Percentiles rank a stretch among this genome's conserved stretches.
These are phyloP conservation scores for Micoletzkya japonica DNA, from an alignment of 2,888 invertebrate species.

Conservation along the genomic window DNA sequence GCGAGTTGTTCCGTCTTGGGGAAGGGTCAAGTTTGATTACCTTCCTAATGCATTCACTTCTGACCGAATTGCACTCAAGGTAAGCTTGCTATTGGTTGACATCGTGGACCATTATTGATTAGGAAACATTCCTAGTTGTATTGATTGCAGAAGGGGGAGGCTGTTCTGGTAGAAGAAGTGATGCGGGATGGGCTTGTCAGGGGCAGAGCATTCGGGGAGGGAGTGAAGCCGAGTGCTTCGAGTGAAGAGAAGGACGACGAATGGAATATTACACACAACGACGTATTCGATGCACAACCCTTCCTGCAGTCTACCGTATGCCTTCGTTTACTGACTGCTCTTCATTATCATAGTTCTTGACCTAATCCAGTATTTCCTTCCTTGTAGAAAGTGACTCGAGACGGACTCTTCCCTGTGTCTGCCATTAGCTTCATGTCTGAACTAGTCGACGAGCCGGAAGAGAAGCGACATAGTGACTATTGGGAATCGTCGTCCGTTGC, in stretches of 20 bases:
- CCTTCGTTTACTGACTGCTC: not conserved
- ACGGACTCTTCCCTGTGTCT: conserved; percentile 15
- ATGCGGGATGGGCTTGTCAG: too few species aligned
- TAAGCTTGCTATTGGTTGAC: not conserved
- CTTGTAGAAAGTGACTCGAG: conserved; percentile 3
- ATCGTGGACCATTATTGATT: not conserved
- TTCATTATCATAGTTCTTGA: not conserved
- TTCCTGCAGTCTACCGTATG: too few species aligned
- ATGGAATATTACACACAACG: not conserved
- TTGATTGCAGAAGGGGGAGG: not conserved
- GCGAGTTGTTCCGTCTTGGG: not conserved
- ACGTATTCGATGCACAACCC: not conserved
- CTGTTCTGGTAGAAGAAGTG: not conserved
- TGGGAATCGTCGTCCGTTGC: too few species aligned
- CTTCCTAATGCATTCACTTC: not conserved
- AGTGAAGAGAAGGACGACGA: conserved; percentile 1
- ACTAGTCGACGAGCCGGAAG: too few species aligned
- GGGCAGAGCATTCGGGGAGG: conserved; percentile 17
- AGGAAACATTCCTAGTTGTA: too few species aligned
- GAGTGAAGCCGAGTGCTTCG: conserved; percentile 1
- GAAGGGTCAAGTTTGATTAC: not conserved
- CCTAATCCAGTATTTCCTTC: too few species aligned
- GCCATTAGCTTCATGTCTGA: not conserved
- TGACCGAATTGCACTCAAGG: not conserved
- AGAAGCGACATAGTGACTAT: too few species aligned